Percentiles rank a stretch among this genome's conserved stretches.
phyloP scores from a whole-genome alignment of 2,797 vertebrate genomes.

The Pangasius macronema region DNA sequence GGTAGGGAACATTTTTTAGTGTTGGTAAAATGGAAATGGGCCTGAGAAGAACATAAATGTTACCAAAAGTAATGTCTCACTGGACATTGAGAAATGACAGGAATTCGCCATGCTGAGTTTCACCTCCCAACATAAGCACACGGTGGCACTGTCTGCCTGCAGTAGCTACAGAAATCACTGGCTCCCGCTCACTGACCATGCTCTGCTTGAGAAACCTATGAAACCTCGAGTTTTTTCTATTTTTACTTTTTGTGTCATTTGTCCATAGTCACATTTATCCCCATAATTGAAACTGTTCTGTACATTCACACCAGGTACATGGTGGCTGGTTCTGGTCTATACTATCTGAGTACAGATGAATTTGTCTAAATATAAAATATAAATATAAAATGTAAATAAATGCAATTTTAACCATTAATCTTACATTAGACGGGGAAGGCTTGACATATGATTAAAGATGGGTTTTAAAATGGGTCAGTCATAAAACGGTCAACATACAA shows the following conservation, averaged over 20 bases:
- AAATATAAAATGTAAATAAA: too few species aligned
- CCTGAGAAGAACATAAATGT: too few species aligned
- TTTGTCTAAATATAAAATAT: too few species aligned
- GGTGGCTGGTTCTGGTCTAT: too few species aligned
- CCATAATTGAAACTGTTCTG: background rate
- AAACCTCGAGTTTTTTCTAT: background rate
- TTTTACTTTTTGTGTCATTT: background rate
- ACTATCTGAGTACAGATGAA: background rate
- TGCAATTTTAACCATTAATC: too few species aligned
- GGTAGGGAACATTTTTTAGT: background rate
- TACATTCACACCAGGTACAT: background rate
- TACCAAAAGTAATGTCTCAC: background rate
- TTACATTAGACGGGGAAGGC: too few species aligned
- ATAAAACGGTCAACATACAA: background rate
- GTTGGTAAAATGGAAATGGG: background rate
- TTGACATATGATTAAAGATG: too few species aligned
- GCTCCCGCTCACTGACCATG: background rate
- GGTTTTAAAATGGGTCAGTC: too few species aligned
- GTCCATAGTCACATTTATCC: background rate
- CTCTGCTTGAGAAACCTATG: background rate
- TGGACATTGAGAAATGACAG: background rate
- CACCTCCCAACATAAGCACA: background rate
- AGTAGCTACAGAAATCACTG: background rate
- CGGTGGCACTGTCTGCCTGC: constrained; percentile 19
- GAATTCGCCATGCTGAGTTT: background rate